phyloP scores from a whole-genome alignment of 2,113 vertebrate genomes.

The Nipponia nippon region DNA sequence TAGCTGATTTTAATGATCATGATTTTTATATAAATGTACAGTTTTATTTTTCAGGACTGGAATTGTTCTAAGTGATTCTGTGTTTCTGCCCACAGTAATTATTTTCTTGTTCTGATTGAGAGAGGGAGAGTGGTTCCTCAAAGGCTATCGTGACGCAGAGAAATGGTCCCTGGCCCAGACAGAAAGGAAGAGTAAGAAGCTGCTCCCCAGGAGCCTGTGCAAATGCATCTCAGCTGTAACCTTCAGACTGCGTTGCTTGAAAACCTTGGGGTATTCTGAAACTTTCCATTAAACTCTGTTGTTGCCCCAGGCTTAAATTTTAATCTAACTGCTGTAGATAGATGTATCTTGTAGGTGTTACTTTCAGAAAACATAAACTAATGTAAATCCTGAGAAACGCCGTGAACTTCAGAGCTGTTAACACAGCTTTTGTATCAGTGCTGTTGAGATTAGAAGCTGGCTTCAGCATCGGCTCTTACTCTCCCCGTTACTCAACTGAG shows the following conservation, averaged over 20 bases:
- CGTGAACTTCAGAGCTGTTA: background rate
- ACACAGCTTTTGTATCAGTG: background rate
- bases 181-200: background rate
- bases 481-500: background rate
- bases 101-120: slow-evolving; percentile 49
- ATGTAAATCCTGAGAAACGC: background rate
- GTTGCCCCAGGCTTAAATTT: background rate
- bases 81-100: slow-evolving; percentile 45
- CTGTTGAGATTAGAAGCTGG: background rate
- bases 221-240: background rate
- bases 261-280: background rate
- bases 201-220: background rate
- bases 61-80: background rate
- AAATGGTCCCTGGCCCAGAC: background rate
- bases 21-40: background rate
- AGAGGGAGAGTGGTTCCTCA: background rate
- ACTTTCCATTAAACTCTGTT: background rate
- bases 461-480: background rate
- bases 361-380: background rate
- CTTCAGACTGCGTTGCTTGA: background rate
- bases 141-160: background rate
- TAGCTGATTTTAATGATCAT: background rate
- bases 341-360: background rate
- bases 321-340: background rate
- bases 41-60: background rate